These are phyloP conservation scores for Rissa tridactyla DNA, from an alignment of 2,113 vertebrate genomes.

Conservation along the genomic window DNA sequence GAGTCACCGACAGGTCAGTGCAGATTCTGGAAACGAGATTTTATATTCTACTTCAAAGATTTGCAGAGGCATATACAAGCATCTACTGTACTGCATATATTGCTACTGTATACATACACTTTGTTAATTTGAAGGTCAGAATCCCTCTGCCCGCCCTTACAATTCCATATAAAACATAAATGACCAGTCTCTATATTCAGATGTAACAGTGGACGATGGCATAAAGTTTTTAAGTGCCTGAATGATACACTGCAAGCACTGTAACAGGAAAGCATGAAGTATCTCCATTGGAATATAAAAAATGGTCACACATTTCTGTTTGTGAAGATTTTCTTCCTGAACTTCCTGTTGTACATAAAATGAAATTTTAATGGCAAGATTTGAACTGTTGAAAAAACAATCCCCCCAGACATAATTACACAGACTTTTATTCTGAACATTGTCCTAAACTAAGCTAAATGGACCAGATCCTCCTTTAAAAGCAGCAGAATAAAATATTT, in stretches of 20 bases:
- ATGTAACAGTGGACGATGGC: neutral
- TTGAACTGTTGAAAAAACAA: neutral
- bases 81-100: neutral
- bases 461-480: neutral
- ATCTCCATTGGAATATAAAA: neutral
- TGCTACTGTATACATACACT: neutral
- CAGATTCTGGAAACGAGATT: neutral
- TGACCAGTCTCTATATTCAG: neutral
- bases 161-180: neutral
- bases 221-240: neutral
- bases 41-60: neutral
- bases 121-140: neutral
- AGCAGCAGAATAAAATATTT: neutral
- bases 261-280: neutral
- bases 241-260: neutral
- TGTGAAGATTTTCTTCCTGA: neutral
- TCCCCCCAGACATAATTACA: neutral
- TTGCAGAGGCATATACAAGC: neutral
- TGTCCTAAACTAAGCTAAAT: neutral
- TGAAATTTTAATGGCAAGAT: neutral
- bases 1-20: constrained; percentile 85
- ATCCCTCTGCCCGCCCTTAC: neutral
- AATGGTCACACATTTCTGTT: neutral
- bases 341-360: neutral
- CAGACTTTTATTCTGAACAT: neutral